Percentiles rank a stretch among this genome's conserved stretches.
Conservation (phyloP, 2,113 vertebrate species). For the Phyllostomus discolor region DNA sequence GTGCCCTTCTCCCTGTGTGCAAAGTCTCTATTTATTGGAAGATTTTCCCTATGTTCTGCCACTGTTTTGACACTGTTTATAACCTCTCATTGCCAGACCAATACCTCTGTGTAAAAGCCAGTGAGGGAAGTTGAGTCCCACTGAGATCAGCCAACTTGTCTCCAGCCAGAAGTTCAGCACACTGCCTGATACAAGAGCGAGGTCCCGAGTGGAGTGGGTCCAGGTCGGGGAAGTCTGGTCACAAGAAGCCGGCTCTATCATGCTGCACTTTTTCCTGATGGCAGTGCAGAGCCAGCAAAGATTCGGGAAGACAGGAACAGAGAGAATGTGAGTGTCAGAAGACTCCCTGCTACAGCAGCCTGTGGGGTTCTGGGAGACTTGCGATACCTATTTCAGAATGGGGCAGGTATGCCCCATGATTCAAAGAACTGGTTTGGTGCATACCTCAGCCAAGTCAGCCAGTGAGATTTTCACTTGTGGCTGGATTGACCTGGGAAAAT, state of each 20-base stretch:
- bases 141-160: neutral
- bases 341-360: neutral
- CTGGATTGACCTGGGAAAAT: neutral
- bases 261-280: neutral
- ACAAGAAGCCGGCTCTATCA: fast-evolving
- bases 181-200: neutral
- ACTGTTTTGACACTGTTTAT: neutral
- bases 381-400: neutral
- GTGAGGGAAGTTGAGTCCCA: neutral
- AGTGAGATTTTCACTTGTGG: neutral
- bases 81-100: neutral
- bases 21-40: neutral
- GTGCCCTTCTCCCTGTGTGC: neutral
- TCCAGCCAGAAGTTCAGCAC: neutral
- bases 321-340: neutral
- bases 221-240: neutral
- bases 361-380: neutral
- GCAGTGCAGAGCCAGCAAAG: neutral
- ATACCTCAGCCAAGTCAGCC: neutral
- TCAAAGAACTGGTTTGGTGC: neutral
- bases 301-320: too few relatives aligned
- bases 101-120: neutral
- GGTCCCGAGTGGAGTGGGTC: neutral
- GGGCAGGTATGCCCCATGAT: fast-evolving
- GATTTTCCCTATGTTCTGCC: neutral